Evolutionary conservation across 2,888 invertebrate genomes (phyloP), one percentile per base, ranked within the genome.

Genomic region (Schizaphis graminum): DNA sequence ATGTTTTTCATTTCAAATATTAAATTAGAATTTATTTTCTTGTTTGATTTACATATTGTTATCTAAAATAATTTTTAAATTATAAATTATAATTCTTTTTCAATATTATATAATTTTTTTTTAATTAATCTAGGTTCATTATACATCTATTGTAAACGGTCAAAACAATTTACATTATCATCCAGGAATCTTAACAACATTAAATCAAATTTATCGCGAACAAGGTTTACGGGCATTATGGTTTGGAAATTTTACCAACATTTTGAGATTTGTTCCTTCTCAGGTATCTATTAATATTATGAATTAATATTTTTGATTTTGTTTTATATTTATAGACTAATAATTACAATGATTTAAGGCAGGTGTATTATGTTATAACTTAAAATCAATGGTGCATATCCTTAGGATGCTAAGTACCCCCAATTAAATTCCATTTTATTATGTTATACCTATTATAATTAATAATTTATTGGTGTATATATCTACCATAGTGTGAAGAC

Each of bases 201-300:
- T 94, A 86, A 94, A 94, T 86, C 94, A 94, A 91, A 94, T 94
- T 61, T 94, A 94, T 91, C 94, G 86, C 44, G 86, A 94, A 49
- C 94, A 94, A 94, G 94, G 94, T 53, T 61, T 94, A 90, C 94
- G 94, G 49, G 94, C 94, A 91, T 11, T 94, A 91, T 94, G 94
- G 94, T 94, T 94, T 67, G 94, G 94, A 94, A 94, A 94, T 91
- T 90, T 91, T 41, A 94, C 94, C 57, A 94, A 94, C 24, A 94
- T 94, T 67, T 53, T 94, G 53, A 90, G 94, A 94, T 94, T 94
- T 94, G 94, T 94, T 41, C 94, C 94, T 53, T 94, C 94, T 28
- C 94, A 94, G 90, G 94, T 94, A 94, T 41, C 3, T 44, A 7
- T 89, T 21, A 53, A 53, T 53, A 21, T 3, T 53, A 53, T 53